Evolutionary conservation across 2,888 invertebrate species (phyloP), one percentile per base, ranked within the genome.

Genomic region (Hypercompe scribonia): DNA sequence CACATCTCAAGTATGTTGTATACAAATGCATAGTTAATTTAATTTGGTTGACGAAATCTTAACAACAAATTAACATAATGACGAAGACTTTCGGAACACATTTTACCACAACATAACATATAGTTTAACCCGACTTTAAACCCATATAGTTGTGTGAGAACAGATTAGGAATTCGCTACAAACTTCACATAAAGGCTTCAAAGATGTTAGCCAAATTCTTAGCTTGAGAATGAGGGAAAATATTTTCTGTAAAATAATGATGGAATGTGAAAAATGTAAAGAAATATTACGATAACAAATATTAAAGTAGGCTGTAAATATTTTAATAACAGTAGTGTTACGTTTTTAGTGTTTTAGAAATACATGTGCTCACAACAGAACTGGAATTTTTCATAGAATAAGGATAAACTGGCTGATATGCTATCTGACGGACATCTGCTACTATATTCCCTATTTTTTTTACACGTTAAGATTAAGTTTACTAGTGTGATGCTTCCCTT

Each of bases 91-190:
- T 58, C 15, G 1, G 28, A 28, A 58, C 3, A 13, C 11, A n/a
- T 61, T 31, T 31, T 31, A 61, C 58, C 15, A 18, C 31, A 15
- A 15, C n/a, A 58, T 58, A 58, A 28, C 28, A 58, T 31, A 18
- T 31, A 18, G 15, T 61, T 61, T 15, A 15, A 3, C 58, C 15
- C 15, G 31, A 18, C 58, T 61, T 61, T 61, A 64, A 21, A 50
- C 70, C 67, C 24, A 13, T 65, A 65, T 67, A 54, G 66, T 71
- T 36, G 68, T 63, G 54, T 68, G 75, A 72, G 72, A 46, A 54
- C 58, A 73, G 65, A 75, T 81, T 72, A 68, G 31, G 63, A 76
- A 82, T 82, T 71, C 77, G 79, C 72, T 76, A 82, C 75, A 46
- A 81, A 78, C 72, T 77, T 76, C 75, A 71, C 24, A 73, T 46